These are phyloP conservation scores for Mechanitis mazaeus DNA, from an alignment of 2,888 invertebrate species.

Conservation along the genomic window DNA sequence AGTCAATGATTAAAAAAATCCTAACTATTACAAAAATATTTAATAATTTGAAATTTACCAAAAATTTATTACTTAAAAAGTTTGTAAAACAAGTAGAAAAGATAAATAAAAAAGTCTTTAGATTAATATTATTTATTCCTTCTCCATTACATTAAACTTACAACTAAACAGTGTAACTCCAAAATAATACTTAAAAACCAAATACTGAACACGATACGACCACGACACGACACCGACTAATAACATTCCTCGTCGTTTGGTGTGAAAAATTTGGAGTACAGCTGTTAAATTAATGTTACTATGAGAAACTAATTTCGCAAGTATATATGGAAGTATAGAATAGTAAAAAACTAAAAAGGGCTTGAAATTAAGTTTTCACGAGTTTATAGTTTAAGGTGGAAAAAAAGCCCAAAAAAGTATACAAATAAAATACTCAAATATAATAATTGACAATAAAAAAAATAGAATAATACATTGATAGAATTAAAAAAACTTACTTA, in stretches of 20 bases:
- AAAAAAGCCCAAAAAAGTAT: slow-evolving; percentile 12
- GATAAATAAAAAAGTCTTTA: slow-evolving; percentile 34
- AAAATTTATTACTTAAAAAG: background rate
- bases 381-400: no score
- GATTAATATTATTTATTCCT: slow-evolving; percentile 40
- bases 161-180: slow-evolving; percentile 40
- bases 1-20: no score
- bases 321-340: no score
- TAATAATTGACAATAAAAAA: slow-evolving; percentile 6
- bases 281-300: no score
- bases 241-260: background rate
- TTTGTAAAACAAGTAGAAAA: no score
- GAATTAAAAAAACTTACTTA: slow-evolving; percentile 32
- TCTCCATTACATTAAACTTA: slow-evolving; percentile 52
- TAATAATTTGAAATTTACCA: background rate
- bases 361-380: no score
- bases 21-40: no score
- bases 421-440: slow-evolving; percentile 24
- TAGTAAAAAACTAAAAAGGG: no score
- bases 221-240: background rate
- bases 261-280: background rate
- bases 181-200: slow-evolving; percentile 34
- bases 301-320: no score
- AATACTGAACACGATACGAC: slow-evolving; percentile 38
- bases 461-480: slow-evolving; percentile 32